A percentile compares a stretch with the other conserved stretches of the same genome.
These are phyloP conservation scores for Thelaira solivaga DNA, from an alignment of 2,888 invertebrate genomes.

Conservation along the genomic window DNA sequence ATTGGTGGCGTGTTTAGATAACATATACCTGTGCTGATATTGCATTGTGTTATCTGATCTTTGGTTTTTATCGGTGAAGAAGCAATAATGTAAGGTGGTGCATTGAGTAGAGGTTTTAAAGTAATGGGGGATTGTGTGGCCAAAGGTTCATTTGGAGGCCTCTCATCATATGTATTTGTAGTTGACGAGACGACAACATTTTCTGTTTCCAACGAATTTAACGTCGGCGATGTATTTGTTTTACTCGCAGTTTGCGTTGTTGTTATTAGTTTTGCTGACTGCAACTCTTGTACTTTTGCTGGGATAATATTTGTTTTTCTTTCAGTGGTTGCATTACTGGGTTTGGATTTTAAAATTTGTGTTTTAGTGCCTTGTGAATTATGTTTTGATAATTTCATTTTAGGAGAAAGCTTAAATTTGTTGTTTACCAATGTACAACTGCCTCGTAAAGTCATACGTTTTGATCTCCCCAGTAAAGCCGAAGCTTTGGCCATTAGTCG, in stretches of 20 bases:
- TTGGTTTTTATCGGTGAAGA: slow-evolving; percentile 52
- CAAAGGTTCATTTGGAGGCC: slow-evolving; percentile 13
- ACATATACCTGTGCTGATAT: slow-evolving; percentile 51
- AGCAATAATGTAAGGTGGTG: slow-evolving; percentile 9
- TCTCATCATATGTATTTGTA: slow-evolving; percentile 64
- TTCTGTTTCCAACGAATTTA: slow-evolving; percentile 52
- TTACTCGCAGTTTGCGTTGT: background rate
- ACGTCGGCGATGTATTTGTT: background rate
- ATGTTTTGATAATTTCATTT: slow-evolving; percentile 27
- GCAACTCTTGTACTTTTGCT: background rate
- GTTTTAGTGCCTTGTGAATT: background rate
- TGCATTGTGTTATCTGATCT: slow-evolving; percentile 61
- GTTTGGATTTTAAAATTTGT: slow-evolving; percentile 14
- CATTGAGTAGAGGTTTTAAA: slow-evolving; percentile 22
- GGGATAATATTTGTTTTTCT: background rate
- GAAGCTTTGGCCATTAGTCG: slow-evolving; percentile 50
- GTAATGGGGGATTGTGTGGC: slow-evolving; percentile 11
- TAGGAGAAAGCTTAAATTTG: slow-evolving; percentile 1
- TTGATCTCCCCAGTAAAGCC: slow-evolving; percentile 46
- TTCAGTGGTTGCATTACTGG: background rate
- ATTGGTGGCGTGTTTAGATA: slow-evolving; percentile 64
- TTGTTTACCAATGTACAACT: background rate
- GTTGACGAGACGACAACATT: slow-evolving; percentile 62
- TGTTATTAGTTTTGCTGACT: background rate
- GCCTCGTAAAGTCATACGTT: slow-evolving; percentile 35